phyloP scores from a whole-genome alignment of 2,113 vertebrate genomes.

The Ranitomeya variabilis region DNA sequence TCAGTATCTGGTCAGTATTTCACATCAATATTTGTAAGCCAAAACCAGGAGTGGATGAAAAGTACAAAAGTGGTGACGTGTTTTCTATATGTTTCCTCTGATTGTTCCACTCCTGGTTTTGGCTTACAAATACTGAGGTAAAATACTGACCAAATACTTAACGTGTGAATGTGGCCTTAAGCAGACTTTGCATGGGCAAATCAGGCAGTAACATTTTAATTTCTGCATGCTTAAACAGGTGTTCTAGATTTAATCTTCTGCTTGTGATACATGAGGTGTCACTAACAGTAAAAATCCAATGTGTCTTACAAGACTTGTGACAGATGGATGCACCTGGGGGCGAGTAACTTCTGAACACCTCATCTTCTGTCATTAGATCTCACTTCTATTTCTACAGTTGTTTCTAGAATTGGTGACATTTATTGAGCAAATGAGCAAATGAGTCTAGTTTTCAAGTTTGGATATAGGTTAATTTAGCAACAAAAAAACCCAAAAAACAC shows the following conservation, averaged over 20 bases:
- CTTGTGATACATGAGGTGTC: not conserved
- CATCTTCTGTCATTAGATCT: not conserved
- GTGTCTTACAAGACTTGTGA: not conserved
- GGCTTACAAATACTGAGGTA: no score
- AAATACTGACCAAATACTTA: no score
- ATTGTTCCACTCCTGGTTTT: no score
- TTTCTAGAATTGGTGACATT: not conserved
- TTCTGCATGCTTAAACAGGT: not conserved
- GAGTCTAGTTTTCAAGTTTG: not conserved
- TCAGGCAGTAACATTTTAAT: not conserved
- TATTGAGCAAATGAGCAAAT: not conserved
- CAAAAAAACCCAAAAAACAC: not conserved
- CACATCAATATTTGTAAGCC: no score
- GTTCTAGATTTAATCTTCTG: not conserved
- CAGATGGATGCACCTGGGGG: constrained; percentile 5
- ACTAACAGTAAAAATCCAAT: constrained; percentile 7
- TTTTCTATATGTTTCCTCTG: no score
- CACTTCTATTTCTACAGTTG: not conserved
- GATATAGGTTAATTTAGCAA: not conserved
- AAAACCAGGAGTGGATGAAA: no score
- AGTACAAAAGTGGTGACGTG: no score
- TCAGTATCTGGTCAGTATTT: no score
- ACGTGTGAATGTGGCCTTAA: not conserved
- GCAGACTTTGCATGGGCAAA: not conserved
- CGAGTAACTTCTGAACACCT: constrained; percentile 4